Conservation (phyloP, 2,888 invertebrate genomes). For the Formica aserva region DNA sequence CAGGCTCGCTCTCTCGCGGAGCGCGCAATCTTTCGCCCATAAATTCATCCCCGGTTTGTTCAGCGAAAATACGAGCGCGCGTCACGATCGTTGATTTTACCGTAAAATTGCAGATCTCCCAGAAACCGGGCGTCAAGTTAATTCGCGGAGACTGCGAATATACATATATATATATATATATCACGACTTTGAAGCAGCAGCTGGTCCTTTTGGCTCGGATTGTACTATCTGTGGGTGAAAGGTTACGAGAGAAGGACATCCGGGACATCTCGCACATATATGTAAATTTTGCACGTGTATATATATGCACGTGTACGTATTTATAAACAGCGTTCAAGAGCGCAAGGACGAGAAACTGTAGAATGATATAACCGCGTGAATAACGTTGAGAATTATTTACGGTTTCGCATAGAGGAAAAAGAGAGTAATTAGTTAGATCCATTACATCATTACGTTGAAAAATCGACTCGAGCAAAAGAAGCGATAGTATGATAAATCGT, state of each 20-base stretch:
- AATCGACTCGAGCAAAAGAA: background rate
- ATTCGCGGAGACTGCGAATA: background rate
- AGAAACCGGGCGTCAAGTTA: background rate
- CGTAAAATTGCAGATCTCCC: background rate
- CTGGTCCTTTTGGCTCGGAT: slow-evolving; percentile 19
- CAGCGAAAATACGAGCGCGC: background rate
- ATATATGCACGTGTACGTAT: background rate
- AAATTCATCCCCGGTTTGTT: background rate
- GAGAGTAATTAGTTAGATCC: background rate
- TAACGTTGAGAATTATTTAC: slow-evolving; percentile 77
- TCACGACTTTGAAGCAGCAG: background rate
- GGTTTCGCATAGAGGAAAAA: slow-evolving; percentile 14
- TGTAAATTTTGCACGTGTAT: background rate
- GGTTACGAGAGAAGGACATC: slow-evolving; percentile 31
- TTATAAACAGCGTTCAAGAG: slow-evolving; percentile 50
- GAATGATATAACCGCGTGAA: slow-evolving; percentile 68
- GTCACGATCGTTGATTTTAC: background rate
- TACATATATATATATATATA: background rate
- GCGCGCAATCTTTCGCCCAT: background rate
- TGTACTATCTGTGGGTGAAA: slow-evolving; percentile 40
- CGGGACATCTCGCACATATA: background rate
- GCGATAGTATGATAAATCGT: background rate
- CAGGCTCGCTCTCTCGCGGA: slow-evolving; percentile 11
- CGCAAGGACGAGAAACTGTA: slow-evolving; percentile 54
- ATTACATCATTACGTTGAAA: slow-evolving; percentile 10